phyloP scores from a whole-genome alignment of 2,888 invertebrate genomes.

The Meiosimyza decipiens region DNA sequence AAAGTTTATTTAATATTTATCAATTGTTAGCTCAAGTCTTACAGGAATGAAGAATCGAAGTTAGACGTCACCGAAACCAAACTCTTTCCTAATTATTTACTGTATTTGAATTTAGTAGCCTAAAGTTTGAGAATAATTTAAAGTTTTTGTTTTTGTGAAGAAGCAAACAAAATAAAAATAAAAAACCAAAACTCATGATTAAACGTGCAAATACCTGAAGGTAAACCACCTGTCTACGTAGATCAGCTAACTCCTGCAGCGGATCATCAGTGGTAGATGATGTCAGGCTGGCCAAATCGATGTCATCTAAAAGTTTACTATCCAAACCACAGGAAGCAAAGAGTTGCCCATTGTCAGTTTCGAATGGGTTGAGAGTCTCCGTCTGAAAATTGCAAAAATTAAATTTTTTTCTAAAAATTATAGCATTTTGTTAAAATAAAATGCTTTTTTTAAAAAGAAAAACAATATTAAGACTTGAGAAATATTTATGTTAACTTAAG shows the following conservation, averaged over 20 bases:
- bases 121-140: slow-evolving; percentile 35
- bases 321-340: slow-evolving; percentile 70
- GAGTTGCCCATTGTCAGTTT: slow-evolving; percentile 77
- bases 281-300: slow-evolving; percentile 69
- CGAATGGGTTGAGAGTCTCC: slow-evolving; percentile 90
- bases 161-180: slow-evolving; percentile 46
- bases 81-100: no score
- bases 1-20: no score
- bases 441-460: slow-evolving; percentile 1
- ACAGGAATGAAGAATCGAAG: no score
- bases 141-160: slow-evolving; percentile 37
- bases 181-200: slow-evolving; percentile 41
- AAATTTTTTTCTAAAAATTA: no score
- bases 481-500: not conserved
- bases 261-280: slow-evolving; percentile 70
- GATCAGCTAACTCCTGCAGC: slow-evolving; percentile 79
- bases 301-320: slow-evolving; percentile 67
- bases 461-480: not conserved
- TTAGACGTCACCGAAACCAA: no score
- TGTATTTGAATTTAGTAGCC: no score
- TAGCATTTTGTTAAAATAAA: slow-evolving; percentile 9
- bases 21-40: no score
- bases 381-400: slow-evolving; percentile 70
- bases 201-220: slow-evolving; percentile 74
- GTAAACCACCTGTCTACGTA: slow-evolving; percentile 84